phyloP scores from a whole-genome alignment of 64 coral and sea anemone species.

The Dendrophyllia cribrosa region DNA sequence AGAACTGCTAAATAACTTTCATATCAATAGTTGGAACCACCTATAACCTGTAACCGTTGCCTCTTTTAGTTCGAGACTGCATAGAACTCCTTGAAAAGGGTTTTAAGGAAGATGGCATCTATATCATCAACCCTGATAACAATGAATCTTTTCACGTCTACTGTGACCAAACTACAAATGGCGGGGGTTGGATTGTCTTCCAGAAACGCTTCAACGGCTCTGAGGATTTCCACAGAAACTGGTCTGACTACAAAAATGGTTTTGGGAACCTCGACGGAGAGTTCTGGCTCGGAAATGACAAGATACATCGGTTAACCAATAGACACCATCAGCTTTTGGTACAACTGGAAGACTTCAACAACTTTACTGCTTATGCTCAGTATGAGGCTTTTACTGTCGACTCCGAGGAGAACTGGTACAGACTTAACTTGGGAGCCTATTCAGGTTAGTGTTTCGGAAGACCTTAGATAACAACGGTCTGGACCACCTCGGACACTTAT shows the following conservation, averaged over 20 bases:
- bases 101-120: background rate
- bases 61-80: conserved; percentile 15
- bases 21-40: too few species aligned
- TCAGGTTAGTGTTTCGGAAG: conserved; percentile 9
- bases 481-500: too few species aligned
- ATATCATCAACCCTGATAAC: conserved; percentile 31
- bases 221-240: conserved; percentile 40
- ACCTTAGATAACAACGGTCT: too few species aligned
- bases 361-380: background rate
- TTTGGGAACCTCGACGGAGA: conserved; percentile 43
- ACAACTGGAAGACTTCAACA: conserved; percentile 2
- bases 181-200: conserved; percentile 64
- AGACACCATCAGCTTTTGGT: background rate
- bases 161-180: conserved; percentile 55
- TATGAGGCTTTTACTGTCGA: conserved; percentile 16
- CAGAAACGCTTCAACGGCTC: conserved; percentile 56
- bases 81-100: background rate
- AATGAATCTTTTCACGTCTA: conserved; percentile 30
- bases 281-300: conserved; percentile 67
- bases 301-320: conserved; percentile 34
- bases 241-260: conserved; percentile 53
- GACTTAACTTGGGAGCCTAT: conserved; percentile 12
- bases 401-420: conserved; percentile 29
- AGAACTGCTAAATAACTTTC: too few species aligned
- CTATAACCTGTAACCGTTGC: background rate